Conservation (phyloP, 1,140 invertebrate species). For the Zaprionus kolodkinae region DNA sequence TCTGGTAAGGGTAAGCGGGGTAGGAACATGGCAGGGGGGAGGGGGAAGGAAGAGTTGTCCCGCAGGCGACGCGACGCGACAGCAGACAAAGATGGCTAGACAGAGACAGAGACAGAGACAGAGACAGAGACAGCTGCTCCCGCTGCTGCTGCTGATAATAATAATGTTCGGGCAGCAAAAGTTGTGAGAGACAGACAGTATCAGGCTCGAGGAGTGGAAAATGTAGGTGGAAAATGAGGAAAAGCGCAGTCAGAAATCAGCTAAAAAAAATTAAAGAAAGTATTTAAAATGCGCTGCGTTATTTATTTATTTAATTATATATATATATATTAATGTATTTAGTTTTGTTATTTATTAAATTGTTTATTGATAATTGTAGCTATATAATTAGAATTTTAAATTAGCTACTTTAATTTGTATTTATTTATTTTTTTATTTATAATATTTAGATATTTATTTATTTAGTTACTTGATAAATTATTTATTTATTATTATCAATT, state of each 20-base stretch:
- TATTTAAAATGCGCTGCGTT: neutral
- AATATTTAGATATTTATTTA: no score
- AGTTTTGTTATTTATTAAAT: no score
- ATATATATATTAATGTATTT: no score
- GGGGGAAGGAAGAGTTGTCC: neutral
- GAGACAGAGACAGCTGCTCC: constrained; percentile 8
- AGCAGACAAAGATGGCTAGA: constrained; percentile 15
- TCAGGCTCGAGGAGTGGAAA: neutral
- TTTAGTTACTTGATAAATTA: no score
- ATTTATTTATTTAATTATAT: neutral
- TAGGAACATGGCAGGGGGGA: neutral
- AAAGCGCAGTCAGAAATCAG: neutral
- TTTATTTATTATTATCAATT: no score
- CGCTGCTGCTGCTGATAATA: constrained; percentile 17
- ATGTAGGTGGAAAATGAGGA: neutral
- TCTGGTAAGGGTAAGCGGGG: neutral
- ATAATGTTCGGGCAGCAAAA: constrained; percentile 28
- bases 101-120: constrained; percentile 9
- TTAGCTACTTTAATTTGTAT: no score
- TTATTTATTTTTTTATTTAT: no score
- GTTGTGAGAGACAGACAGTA: constrained; percentile 19
- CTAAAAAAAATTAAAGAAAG: neutral
- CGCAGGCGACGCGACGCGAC: constrained; percentile 38
- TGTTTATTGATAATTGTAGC: no score
- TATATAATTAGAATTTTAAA: no score